phyloP scores from a whole-genome alignment of 2,113 vertebrate genomes.

The Progne subis region DNA sequence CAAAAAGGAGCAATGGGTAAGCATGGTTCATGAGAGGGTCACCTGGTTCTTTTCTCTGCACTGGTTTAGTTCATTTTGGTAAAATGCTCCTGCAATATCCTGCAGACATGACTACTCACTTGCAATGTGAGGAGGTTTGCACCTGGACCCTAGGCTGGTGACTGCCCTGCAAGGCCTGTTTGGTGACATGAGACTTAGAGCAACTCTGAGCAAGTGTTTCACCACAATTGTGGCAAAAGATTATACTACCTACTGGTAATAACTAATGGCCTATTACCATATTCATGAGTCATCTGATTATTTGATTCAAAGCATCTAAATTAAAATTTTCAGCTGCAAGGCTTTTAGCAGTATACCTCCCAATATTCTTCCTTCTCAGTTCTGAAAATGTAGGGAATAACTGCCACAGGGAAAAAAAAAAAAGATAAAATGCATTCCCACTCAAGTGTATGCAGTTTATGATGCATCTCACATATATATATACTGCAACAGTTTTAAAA shows the following conservation, averaged over 20 bases:
- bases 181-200: neutral
- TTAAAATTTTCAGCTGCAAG: neutral
- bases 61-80: neutral
- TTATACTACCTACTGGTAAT: neutral
- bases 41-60: neutral
- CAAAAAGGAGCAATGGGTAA: neutral
- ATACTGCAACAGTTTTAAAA: neutral
- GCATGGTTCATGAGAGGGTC: neutral
- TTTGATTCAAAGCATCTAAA: neutral
- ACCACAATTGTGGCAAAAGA: neutral
- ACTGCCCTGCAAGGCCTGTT: neutral
- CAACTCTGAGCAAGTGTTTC: fast-evolving
- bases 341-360: neutral
- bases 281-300: neutral
- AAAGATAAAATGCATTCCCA: neutral
- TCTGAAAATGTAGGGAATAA: neutral
- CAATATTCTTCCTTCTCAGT: neutral
- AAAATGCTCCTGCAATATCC: neutral
- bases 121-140: neutral
- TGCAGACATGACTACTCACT: neutral
- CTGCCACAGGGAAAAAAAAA: neutral
- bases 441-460: neutral
- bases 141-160: neutral
- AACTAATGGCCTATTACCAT: neutral
- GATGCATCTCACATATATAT: neutral